Evolutionary conservation across 1,140 invertebrate genomes (phyloP).

Genomic region (Drosophila nigromelanica): DNA sequence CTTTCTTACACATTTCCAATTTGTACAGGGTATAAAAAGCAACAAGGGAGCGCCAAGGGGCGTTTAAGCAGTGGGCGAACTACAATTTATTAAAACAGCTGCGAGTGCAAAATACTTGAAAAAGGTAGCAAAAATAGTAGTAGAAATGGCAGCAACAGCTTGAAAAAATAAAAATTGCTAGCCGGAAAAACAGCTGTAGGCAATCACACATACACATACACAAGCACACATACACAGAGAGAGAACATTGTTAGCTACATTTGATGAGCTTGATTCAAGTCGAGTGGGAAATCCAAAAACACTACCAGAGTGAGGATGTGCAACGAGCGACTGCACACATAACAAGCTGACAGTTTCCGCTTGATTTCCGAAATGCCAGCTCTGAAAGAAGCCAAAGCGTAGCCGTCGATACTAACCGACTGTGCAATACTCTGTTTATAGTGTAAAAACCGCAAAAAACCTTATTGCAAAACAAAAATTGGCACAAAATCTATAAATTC

Average conservation of each 20-base stretch:
- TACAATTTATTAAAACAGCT: background rate
- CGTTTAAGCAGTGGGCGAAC: background rate
- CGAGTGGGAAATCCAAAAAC: constrained; percentile 8
- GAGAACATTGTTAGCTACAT: constrained; percentile 30
- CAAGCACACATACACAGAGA: background rate
- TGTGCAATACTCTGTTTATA: background rate
- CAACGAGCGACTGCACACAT: constrained; percentile 51
- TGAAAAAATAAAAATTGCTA: constrained; percentile 85
- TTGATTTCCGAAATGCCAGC: constrained; percentile 3
- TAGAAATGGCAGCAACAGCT: constrained; percentile 85
- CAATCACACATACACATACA: constrained; percentile 43
- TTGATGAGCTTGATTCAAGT: constrained; percentile 61
- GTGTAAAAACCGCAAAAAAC: no score
- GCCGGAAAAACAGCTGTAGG: constrained; percentile 60
- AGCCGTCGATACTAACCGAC: background rate
- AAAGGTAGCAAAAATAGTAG: background rate
- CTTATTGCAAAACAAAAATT: no score
- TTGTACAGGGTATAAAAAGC: no score
- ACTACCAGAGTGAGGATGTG: constrained; percentile 8
- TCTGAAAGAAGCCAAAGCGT: background rate
- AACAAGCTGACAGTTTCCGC: constrained; percentile 53
- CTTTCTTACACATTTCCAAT: no score
- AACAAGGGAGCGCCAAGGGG: no score
- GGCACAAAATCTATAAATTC: background rate
- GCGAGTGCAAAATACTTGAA: background rate